Percentiles rank a stretch among this genome's conserved stretches.
phyloP scores from a whole-genome alignment of 2,113 vertebrate genomes.

The Gambusia affinis region DNA sequence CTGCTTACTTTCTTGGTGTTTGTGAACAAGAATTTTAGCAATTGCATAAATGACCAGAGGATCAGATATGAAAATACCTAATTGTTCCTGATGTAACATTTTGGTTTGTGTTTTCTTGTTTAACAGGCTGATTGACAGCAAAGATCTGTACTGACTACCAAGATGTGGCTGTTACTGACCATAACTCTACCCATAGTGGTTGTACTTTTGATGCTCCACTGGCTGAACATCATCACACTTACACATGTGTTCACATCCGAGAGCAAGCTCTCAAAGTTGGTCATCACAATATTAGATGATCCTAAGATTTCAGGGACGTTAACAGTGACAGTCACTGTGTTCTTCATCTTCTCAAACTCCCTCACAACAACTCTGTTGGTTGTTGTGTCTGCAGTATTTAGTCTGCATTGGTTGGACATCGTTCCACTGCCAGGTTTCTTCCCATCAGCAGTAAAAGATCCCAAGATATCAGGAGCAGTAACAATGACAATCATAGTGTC shows the following conservation, averaged over 20 bases:
- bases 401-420: no score
- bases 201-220: neutral
- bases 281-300: neutral
- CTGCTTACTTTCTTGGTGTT: no score
- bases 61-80: no score
- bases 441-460: no score
- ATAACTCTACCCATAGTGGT: neutral
- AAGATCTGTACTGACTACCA: neutral
- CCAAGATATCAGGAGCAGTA: no score
- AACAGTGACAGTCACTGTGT: neutral
- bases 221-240: neutral
- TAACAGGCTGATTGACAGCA: neutral
- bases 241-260: neutral
- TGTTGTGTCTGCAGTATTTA: no score
- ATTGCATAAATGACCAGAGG: no score
- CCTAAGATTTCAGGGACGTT: neutral
- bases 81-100: neutral
- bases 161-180: neutral
- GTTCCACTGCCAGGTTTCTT: no score
- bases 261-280: neutral
- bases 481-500: no score
- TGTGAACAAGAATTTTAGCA: no score
- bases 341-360: no score
- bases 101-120: neutral
- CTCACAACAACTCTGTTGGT: no score